Conservation (phyloP, 1,140 invertebrate genomes). For the Plutomurus gul region DNA sequence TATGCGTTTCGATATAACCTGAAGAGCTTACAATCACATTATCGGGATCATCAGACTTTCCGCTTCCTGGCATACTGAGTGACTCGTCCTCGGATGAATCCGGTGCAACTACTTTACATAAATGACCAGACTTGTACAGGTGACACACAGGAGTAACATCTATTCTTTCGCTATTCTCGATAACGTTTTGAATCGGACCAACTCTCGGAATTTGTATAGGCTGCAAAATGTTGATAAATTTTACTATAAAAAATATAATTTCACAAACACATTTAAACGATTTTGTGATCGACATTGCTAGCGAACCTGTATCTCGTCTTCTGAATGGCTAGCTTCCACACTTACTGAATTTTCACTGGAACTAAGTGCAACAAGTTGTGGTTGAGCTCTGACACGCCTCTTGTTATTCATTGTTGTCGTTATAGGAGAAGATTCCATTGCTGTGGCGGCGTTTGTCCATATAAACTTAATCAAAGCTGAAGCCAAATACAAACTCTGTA, state of each 20-base stretch:
- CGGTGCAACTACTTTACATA: constrained; percentile 37
- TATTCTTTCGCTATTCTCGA: background rate
- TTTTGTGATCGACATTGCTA: background rate
- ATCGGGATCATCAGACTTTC: constrained; percentile 52
- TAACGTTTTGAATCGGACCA: background rate
- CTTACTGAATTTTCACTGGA: constrained; percentile 55
- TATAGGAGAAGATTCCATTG: constrained; percentile 30
- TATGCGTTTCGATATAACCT: constrained; percentile 49
- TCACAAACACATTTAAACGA: background rate
- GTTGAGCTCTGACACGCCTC: background rate
- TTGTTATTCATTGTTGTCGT: background rate
- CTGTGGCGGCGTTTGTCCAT: constrained; percentile 49
- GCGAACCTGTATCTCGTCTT: constrained; percentile 49
- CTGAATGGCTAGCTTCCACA: constrained; percentile 51
- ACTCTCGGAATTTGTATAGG: constrained; percentile 12
- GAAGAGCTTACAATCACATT: constrained; percentile 42
- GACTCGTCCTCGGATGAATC: constrained; percentile 50
- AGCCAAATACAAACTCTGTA: constrained; percentile 80
- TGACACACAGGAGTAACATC: background rate
- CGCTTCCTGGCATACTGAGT: constrained; percentile 52
- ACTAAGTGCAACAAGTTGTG: constrained; percentile 35
- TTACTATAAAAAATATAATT: background rate
- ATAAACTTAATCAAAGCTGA: constrained; percentile 78
- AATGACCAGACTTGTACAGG: constrained; percentile 23
- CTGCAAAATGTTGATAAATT: background rate